Conservation (phyloP, 2,888 invertebrate genomes). For the Strigamia transsilvanica region DNA sequence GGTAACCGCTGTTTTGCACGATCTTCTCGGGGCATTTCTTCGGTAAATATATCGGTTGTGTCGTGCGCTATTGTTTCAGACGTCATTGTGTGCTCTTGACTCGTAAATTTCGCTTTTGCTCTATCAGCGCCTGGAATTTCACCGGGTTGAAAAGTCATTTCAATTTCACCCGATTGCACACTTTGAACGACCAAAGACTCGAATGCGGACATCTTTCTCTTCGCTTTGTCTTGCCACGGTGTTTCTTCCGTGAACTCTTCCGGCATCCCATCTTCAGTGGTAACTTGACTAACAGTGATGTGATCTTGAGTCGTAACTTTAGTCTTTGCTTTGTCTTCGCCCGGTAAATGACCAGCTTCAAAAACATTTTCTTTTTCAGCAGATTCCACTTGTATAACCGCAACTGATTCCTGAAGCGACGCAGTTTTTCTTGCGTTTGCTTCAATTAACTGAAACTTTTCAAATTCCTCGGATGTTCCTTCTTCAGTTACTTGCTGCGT, state of each 20-base stretch:
- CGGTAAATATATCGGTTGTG: conserved; percentile 51
- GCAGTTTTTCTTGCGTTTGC: conserved; percentile 50
- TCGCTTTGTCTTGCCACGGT: conserved; percentile 53
- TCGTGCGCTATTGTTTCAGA: conserved; percentile 48
- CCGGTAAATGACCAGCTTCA: conserved; percentile 24
- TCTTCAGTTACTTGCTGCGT: conserved; percentile 57
- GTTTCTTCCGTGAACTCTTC: conserved; percentile 52
- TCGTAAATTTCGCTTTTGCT: conserved; percentile 51
- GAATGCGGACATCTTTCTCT: conserved; percentile 45
- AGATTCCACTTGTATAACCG: conserved; percentile 52
- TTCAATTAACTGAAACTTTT: conserved; percentile 1
- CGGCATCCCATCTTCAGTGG: conserved; percentile 17
- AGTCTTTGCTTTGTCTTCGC: conserved; percentile 51
- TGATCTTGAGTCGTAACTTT: conserved; percentile 51
- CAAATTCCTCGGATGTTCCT: conserved; percentile 52
- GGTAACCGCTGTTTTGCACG: conserved; percentile 57
- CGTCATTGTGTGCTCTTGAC: conserved; percentile 28
- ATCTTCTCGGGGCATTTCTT: conserved; percentile 56
- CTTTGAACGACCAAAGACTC: conserved; percentile 43
- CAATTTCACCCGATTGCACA: conserved; percentile 54
- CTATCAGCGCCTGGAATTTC: conserved; percentile 51
- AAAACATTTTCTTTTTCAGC: conserved; percentile 50
- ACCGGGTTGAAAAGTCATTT: conserved; percentile 51
- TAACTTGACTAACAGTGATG: conserved; percentile 56
- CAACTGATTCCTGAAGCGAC: conserved; percentile 54